Evolutionary conservation across 2,797 vertebrate genomes (phyloP).

Genomic region (Merluccius polli): DNA sequence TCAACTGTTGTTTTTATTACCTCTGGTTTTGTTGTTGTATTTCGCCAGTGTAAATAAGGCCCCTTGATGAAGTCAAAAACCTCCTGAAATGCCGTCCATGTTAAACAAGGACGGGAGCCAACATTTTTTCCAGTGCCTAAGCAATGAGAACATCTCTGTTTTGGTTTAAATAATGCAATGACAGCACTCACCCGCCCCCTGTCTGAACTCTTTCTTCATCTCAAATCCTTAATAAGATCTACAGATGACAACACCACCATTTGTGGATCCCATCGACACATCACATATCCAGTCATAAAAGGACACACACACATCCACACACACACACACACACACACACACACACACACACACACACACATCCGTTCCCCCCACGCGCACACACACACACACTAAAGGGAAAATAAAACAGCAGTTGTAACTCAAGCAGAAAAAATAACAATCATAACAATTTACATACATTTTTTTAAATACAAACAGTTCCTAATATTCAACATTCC

Average conservation of each 20-base stretch:
- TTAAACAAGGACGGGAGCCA: not conserved
- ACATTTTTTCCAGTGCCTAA: not conserved
- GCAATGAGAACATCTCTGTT: constrained; percentile 16
- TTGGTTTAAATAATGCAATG: constrained; percentile 15
- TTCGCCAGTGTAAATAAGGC: not conserved
- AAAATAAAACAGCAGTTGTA: not conserved
- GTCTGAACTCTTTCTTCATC: not conserved
- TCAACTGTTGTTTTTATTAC: not conserved
- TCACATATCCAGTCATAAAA: constrained; percentile 14
- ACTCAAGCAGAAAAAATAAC: not conserved
- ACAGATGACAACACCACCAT: constrained; percentile 39
- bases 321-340: constrained; percentile 9
- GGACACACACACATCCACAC: constrained; percentile 11
- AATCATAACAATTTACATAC: not conserved
- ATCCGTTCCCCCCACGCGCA: not conserved
- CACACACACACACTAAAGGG: not conserved
- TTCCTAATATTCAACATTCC: constrained; percentile 26
- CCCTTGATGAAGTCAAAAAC: not conserved
- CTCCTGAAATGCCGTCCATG: not conserved
- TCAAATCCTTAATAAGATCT: constrained; percentile 20
- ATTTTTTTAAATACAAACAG: not conserved
- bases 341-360: not conserved
- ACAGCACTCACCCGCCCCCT: constrained; percentile 2
- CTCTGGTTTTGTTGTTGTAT: not conserved
- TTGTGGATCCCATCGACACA: constrained; percentile 17